A percentile compares a stretch with the other conserved stretches of the same genome.
Evolutionary conservation across 2,797 vertebrate genomes (phyloP).

Genomic region (Serranus cabrilla): DNA sequence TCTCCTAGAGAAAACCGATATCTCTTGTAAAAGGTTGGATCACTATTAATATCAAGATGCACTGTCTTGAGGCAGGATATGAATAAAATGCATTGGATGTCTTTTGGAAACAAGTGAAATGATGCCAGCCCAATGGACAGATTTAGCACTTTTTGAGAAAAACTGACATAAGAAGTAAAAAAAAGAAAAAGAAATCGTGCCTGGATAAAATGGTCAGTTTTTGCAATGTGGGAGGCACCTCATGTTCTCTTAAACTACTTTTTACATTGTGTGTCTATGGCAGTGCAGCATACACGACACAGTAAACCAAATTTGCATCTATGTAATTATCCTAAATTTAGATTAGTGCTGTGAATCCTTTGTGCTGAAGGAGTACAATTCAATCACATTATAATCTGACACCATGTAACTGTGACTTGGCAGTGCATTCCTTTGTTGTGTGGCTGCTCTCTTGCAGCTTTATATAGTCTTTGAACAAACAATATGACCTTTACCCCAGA

Average conservation of each 20-base stretch:
- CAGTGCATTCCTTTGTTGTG: constrained; percentile 36
- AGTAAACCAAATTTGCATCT: not conserved
- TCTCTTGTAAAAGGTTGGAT: not conserved
- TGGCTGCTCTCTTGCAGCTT: constrained; percentile 31
- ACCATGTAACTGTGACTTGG: constrained; percentile 10
- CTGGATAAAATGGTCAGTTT: not conserved
- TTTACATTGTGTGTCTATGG: constrained; percentile 13
- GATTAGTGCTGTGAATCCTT: constrained; percentile 6
- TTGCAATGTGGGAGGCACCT: not conserved
- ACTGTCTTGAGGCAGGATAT: not conserved
- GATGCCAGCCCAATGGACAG: not conserved
- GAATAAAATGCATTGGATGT: not conserved
- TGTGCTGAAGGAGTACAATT: not conserved
- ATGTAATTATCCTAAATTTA: constrained; percentile 58
- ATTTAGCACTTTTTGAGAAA: not conserved
- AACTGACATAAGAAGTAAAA: no score
- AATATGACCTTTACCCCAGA: constrained; percentile 61
- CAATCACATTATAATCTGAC: constrained; percentile 11
- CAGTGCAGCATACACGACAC: not conserved
- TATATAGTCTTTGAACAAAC: constrained; percentile 39
- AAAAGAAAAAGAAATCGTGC: constrained; percentile 1
- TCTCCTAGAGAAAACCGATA: not conserved
- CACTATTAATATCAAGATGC: not conserved
- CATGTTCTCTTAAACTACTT: not conserved
- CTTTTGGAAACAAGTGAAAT: not conserved